A percentile compares a stretch with the other conserved stretches of the same genome.
These are phyloP conservation scores for Tetraneura akinire DNA, from an alignment of 1,140 invertebrate species.

Conservation along the genomic window DNA sequence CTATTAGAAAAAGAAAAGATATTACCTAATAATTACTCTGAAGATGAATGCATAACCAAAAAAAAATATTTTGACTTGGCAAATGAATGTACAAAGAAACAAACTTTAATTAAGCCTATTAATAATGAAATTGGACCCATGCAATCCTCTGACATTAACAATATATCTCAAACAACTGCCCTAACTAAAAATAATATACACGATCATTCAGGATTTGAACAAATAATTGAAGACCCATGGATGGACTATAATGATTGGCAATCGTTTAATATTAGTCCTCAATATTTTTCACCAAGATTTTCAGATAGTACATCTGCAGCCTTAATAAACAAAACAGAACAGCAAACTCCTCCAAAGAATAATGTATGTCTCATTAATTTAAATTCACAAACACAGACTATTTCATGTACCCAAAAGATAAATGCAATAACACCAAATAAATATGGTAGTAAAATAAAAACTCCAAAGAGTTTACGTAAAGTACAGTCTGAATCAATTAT, in stretches of 20 bases:
- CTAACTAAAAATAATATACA: not conserved
- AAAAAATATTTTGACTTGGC: not conserved
- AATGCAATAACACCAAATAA: constrained; percentile 33
- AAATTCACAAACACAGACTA: constrained; percentile 11
- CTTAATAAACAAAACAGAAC: not conserved
- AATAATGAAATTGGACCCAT: not conserved
- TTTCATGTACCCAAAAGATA: constrained; percentile 15
- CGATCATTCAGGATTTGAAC: not conserved
- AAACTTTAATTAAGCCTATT: not conserved
- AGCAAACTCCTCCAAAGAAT: not conserved
- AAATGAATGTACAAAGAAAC: no score
- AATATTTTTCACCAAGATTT: not conserved
- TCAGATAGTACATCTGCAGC: not conserved
- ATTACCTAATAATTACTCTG: not conserved
- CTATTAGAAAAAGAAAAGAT: not conserved
- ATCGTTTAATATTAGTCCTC: constrained; percentile 24
- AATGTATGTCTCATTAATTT: not conserved
- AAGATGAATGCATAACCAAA: not conserved
- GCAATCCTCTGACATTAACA: not conserved
- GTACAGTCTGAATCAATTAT: constrained; percentile 28
- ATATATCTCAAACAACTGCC: not conserved
- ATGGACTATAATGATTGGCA: constrained; percentile 35
- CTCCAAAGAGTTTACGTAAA: constrained; percentile 33
- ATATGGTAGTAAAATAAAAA: constrained; percentile 8
- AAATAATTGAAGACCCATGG: constrained; percentile 44